A percentile compares a stretch with the other conserved stretches of the same genome.
These are phyloP conservation scores for Isotomurus palustris DNA, from an alignment of 2,888 invertebrate genomes.

Conservation along the genomic window DNA sequence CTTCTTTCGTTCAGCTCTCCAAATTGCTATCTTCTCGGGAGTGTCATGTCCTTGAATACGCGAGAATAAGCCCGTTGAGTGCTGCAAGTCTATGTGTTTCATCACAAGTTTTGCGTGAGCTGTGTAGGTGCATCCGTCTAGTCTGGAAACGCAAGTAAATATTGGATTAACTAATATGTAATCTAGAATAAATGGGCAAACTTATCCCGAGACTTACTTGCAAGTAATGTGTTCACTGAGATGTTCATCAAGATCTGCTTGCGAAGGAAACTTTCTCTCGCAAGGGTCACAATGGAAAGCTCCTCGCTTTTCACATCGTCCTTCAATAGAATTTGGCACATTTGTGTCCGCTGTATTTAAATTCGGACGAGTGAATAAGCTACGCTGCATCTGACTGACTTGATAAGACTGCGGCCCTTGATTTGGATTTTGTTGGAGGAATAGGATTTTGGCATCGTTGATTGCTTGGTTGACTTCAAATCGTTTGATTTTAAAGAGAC, in stretches of 20 bases:
- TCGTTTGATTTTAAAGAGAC: constrained; percentile 9
- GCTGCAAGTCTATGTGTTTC: constrained; percentile 76
- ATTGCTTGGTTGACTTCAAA: constrained; percentile 6
- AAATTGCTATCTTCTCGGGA: constrained; percentile 76
- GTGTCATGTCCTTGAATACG: constrained; percentile 69
- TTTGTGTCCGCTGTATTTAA: no score
- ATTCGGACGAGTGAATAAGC: no score
- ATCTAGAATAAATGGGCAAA: not conserved
- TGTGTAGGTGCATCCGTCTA: constrained; percentile 73
- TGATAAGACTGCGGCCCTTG: no score
- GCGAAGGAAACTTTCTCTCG: constrained; percentile 65
- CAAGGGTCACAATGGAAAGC: constrained; percentile 65
- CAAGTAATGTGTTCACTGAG: constrained; percentile 71
- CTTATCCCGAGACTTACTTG: constrained; percentile 26
- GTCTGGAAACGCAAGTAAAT: constrained; percentile 50
- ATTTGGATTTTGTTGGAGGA: constrained; percentile 4
- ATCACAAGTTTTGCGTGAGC: constrained; percentile 74
- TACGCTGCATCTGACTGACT: no score
- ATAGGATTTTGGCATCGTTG: constrained; percentile 10
- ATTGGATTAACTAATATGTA: not conserved
- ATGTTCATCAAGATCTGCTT: constrained; percentile 62
- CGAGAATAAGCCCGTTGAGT: constrained; percentile 74
- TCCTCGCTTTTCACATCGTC: no score
- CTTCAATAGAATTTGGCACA: no score
- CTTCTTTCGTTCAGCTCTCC: constrained; percentile 74